Percentiles rank a stretch among this genome's conserved stretches.
phyloP scores from a whole-genome alignment of 2,113 vertebrate species.

The Bungarus multicinctus region DNA sequence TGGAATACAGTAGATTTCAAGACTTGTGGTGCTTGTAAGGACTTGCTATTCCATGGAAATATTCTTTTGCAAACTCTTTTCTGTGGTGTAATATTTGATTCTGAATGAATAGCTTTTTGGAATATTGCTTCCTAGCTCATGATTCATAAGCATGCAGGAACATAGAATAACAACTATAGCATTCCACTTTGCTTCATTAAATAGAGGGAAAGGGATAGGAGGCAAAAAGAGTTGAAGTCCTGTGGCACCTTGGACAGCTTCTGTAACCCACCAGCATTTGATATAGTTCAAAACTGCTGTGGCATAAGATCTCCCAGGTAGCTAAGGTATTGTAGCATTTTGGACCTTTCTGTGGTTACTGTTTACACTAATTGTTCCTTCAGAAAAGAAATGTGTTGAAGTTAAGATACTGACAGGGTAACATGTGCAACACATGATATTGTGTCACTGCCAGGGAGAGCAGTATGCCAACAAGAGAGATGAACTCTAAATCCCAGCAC shows the following conservation, averaged over 20 bases:
- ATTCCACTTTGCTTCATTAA: background rate
- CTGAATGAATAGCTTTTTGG: background rate
- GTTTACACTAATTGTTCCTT: background rate
- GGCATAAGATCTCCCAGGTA: no score
- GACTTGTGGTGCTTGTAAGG: background rate
- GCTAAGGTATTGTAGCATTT: background rate
- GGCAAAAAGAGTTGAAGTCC: background rate
- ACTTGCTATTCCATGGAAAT: background rate
- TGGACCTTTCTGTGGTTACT: background rate
- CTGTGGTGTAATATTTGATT: background rate
- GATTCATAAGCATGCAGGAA: background rate
- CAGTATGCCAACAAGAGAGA: background rate
- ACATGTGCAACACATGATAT: background rate
- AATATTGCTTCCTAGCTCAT: background rate
- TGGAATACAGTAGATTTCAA: background rate
- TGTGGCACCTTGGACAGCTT: background rate
- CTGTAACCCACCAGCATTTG: background rate
- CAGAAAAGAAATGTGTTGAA: background rate
- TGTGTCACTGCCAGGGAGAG: background rate
- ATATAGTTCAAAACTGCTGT: background rate
- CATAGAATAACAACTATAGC: background rate
- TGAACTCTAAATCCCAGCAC: background rate
- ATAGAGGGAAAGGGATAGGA: constrained; percentile 24
- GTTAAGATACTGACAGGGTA: background rate
- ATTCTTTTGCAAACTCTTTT: background rate